Evolutionary conservation across 2,113 vertebrate species (phyloP), one percentile per base, ranked within the genome.

Genomic region (Aspiorhynchus laticeps): DNA sequence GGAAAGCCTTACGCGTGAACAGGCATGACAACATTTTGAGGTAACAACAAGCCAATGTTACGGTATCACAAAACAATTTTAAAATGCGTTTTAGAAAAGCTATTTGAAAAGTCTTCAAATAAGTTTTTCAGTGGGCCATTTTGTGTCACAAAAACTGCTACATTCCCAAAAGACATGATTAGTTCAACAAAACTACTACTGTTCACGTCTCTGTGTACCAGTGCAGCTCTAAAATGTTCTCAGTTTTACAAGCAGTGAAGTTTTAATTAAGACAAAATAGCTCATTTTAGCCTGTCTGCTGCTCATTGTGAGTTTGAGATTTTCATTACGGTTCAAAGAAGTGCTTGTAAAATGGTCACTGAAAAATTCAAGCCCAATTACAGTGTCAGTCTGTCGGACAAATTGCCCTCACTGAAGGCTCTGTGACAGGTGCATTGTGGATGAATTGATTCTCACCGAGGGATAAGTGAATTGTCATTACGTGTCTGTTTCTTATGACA

Each of bases 401-500:
- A 97, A 98, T 97, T 95, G 95, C 96, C 97, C 96, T 96, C 95
- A 96, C 95, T 93, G 95, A 96, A 95, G 96, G 95, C 95, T 96
- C 95, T 96, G 95, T 99, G 97, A 98, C 97, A 97, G 96, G 97
- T 97, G 97, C 96, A 98, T 98, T 98, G 97, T 97, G 96, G 96
- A 95, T 97, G 96, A 97, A 98, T 95, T 97, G 97, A 98, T 98
- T 97, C 96, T 96, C 96, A 95, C 95, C 94, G 76, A 95, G 96
- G 95, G 96, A 96, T 97, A 97, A 97, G 97, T 97, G 97, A 98
- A 97, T 97, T 98, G 97, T 98, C 97, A 97, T 98, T 97, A 96
- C 96, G 95, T 96, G 96, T 97, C 96, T 97, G 95, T 96, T 94
- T 96, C 96, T 96, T 95, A 93, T 98, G 96, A 97, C 96, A 97